A percentile compares a stretch with the other conserved stretches of the same genome.
phyloP scores from a whole-genome alignment of 2,888 invertebrate genomes.

The Tortricodes alternella region DNA sequence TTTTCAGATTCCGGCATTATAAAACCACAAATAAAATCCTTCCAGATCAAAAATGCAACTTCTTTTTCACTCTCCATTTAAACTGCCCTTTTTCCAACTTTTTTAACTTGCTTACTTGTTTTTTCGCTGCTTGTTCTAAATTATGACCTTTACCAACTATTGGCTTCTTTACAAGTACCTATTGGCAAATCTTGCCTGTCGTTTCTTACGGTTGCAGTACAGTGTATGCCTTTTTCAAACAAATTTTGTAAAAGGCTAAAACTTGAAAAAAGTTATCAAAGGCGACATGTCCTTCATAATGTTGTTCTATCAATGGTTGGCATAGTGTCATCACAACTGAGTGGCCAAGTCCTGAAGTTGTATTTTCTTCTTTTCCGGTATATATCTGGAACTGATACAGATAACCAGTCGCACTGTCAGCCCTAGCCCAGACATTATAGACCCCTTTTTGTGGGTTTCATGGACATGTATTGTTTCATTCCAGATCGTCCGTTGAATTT shows the following conservation, averaged over 20 bases:
- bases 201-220: no score
- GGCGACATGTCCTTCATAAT: conserved; percentile 13
- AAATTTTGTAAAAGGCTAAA: not conserved
- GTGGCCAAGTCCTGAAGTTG: conserved; percentile 24
- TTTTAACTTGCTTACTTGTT: no score
- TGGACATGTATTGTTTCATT: conserved; percentile 35
- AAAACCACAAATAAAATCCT: no score
- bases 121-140: no score
- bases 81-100: no score
- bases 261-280: conserved; percentile 11
- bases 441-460: conserved; percentile 34
- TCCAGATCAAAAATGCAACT: no score
- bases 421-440: conserved; percentile 21
- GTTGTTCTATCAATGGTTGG: conserved; percentile 22
- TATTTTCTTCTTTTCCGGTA: conserved; percentile 27
- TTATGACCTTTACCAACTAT: no score
- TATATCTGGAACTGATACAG: conserved; percentile 32
- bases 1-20: no score
- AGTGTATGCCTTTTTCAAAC: no score
- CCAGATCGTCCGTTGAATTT: conserved; percentile 34
- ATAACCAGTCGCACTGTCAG: conserved; percentile 32
- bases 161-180: no score
- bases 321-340: conserved; percentile 29
- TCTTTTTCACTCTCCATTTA: no score
- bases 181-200: no score